A percentile compares a stretch with the other conserved stretches of the same genome.
Evolutionary conservation across 2,888 invertebrate genomes (phyloP).

Genomic region (Parasteatoda lunata): DNA sequence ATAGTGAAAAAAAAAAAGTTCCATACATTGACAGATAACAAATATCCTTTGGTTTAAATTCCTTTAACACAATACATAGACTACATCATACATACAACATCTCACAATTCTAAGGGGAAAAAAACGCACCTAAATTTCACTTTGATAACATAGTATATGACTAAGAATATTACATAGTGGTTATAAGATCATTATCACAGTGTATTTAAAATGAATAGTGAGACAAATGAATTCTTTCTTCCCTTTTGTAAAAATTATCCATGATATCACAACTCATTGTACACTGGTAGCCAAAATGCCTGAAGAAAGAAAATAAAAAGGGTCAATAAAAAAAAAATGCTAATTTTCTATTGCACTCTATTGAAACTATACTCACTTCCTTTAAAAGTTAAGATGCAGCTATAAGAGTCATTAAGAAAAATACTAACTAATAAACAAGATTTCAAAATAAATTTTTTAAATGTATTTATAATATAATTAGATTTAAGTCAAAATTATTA

Average conservation of each 20-base stretch:
- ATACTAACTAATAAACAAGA: neutral
- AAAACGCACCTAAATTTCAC: slow-evolving; percentile 28
- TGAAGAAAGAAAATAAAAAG: slow-evolving; percentile 9
- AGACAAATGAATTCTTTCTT: slow-evolving; percentile 52
- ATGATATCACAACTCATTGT: slow-evolving; percentile 67
- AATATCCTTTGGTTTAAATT: slow-evolving; percentile 52
- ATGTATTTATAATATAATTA: neutral
- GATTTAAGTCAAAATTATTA: no score
- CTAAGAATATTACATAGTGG: slow-evolving; percentile 53
- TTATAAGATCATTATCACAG: slow-evolving; percentile 56
- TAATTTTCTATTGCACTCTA: no score
- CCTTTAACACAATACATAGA: slow-evolving; percentile 37
- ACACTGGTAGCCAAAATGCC: slow-evolving; percentile 69
- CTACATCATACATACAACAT: slow-evolving; percentile 13
- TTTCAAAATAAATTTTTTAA: neutral
- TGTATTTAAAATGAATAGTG: slow-evolving; percentile 34
- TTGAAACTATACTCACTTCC: no score
- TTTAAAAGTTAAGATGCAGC: neutral
- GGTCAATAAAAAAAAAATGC: neutral
- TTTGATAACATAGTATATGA: slow-evolving; percentile 48
- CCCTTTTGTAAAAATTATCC: slow-evolving; percentile 18
- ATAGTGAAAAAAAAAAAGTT: slow-evolving; percentile 17
- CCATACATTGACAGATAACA: slow-evolving; percentile 19
- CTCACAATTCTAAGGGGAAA: slow-evolving; percentile 8
- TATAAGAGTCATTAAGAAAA: neutral